Evolutionary conservation across 2,113 vertebrate genomes (phyloP).

Genomic region (Raphicerus campestris): DNA sequence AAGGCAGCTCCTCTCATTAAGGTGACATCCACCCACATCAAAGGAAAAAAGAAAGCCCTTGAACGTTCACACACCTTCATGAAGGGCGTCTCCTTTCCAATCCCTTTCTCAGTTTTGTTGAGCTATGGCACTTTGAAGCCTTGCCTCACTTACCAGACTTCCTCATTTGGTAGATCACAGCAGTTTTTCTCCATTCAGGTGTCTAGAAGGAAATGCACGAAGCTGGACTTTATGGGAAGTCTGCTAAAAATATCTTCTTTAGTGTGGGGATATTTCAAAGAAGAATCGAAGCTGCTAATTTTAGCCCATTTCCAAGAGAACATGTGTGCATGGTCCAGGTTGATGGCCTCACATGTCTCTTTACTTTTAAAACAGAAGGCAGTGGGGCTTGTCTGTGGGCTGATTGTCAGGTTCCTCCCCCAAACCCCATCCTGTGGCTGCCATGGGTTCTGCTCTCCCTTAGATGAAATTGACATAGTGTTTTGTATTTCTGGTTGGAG

Average conservation of each 20-base stretch:
- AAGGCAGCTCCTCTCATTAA: not conserved
- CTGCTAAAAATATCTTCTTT: slow-evolving; percentile 6
- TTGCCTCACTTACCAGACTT: not conserved
- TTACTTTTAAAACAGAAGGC: not conserved
- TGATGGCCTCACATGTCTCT: not conserved
- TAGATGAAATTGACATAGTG: not conserved
- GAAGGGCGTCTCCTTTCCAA: not conserved
- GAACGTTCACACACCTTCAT: not conserved
- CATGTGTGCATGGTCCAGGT: not conserved
- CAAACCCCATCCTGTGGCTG: not conserved
- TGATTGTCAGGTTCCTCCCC: not conserved
- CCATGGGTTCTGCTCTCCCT: not conserved
- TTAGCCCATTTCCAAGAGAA: not conserved
- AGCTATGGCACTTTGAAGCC: not conserved
- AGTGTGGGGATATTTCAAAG: slow-evolving; percentile 12
- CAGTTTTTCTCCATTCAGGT: not conserved
- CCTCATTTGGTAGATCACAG: not conserved
- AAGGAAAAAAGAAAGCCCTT: not conserved
- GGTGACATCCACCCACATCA: not conserved
- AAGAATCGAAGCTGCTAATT: slow-evolving; percentile 1
- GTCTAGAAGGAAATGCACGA: not conserved
- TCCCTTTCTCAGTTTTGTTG: not conserved
- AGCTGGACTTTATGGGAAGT: not conserved
- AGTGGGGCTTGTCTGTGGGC: not conserved
- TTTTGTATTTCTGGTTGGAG: slow-evolving; percentile 7